Evolutionary conservation across 2,888 invertebrate genomes (phyloP), one percentile per base, ranked within the genome.

Genomic region (Rhogogaster chlorosoma): DNA sequence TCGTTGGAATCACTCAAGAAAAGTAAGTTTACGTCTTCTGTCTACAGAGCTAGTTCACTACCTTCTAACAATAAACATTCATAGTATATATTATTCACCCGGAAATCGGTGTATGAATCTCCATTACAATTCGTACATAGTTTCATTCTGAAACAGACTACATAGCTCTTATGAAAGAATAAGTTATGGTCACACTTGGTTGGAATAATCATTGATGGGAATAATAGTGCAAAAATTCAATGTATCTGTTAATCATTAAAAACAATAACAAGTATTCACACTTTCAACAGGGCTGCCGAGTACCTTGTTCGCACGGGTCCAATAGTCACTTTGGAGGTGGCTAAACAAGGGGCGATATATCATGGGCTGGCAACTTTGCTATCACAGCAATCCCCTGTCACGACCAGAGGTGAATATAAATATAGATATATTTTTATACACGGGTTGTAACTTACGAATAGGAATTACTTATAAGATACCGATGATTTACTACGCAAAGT

Each of bases 331-430:
- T 94, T 99, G 87, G 99, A 99, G 93, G 99, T 99, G 86, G 99
- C 99, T 36, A 99, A 99, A 94, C 99, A 99, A 93, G 99, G 99
- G 80, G 99, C 99, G 80, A 97, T 99, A 90, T 97, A 98, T 93
- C 99, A 99, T 94, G 99, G 99, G 38, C 95, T 99, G 84, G 99
- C 99, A 22, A 98, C 98, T 22, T 95, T 99, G 86, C 94, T 99
- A 80, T 98, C 98, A 89, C 98, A 99, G 93, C 99, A 99, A 15
- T 97, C 97, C 89, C 98, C 98, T 84, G 95, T 96, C 87, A 96
- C 96, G 93, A 95, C 96, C 90, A 95, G 97, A 95, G 97, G 97
- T 97, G 94, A 80, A 80, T 61, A 80, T 57, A 22, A 9, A 38
- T 12, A 61, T 7, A 15, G 61, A 61, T 75, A 29, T 26, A 32